Percentiles rank a stretch among this genome's conserved stretches.
Evolutionary conservation across 2,113 vertebrate species (phyloP).

Genomic region (Lathamus discolor): DNA sequence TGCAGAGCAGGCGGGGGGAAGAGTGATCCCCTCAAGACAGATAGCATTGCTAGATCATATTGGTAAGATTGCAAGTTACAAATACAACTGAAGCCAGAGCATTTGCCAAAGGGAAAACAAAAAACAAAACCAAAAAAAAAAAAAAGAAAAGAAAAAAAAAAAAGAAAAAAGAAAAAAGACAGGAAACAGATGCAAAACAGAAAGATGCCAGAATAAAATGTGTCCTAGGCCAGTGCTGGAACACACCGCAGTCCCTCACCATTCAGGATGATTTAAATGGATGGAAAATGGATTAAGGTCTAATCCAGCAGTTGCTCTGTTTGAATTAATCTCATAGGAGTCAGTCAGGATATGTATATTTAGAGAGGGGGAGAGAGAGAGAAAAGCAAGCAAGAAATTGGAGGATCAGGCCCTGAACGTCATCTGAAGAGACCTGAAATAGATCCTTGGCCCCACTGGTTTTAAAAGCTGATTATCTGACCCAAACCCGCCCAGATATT

Average conservation of each 20-base stretch:
- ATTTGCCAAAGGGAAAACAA: background rate
- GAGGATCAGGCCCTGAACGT: background rate
- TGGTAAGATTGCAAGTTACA: background rate
- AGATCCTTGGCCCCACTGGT: background rate
- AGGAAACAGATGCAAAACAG: conserved; percentile 26
- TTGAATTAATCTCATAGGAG: conserved; percentile 39
- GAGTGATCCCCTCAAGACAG: conserved; percentile 24
- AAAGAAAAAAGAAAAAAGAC: background rate
- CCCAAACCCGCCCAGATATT: background rate
- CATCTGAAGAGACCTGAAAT: background rate
- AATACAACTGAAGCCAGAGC: background rate
- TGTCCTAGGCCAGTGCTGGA: background rate
- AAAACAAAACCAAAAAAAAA: background rate
- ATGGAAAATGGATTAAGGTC: conserved; percentile 47
- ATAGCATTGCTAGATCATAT: background rate
- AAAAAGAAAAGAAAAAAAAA: background rate
- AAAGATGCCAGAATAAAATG: conserved; percentile 25
- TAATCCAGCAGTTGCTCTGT: conserved; percentile 46
- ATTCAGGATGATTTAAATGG: conserved; percentile 42
- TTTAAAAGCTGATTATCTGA: background rate
- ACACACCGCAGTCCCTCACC: background rate
- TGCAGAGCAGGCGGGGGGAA: background rate
- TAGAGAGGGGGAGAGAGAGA: background rate
- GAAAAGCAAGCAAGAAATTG: background rate
- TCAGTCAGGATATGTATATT: background rate